phyloP scores from a whole-genome alignment of 1,140 invertebrate genomes.

The Platorchestia sp. region DNA sequence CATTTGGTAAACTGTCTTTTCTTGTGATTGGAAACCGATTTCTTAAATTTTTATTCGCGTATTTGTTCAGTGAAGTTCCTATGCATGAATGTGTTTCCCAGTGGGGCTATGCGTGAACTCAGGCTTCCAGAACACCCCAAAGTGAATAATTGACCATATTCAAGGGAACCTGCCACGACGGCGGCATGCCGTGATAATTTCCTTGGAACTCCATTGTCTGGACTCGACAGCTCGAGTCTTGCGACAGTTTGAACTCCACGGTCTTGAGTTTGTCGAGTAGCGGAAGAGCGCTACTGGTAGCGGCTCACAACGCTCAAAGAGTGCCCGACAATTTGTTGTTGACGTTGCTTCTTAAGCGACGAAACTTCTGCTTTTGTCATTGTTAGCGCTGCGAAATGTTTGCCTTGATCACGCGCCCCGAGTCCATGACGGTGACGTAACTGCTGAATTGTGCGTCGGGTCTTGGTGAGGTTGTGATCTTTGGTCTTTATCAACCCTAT shows the following conservation, averaged over 20 bases:
- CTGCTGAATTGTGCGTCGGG: background rate
- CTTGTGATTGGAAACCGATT: background rate
- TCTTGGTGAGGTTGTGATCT: background rate
- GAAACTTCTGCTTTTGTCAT: background rate
- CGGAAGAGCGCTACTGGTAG: background rate
- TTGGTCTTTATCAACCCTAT: background rate
- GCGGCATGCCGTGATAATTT: background rate
- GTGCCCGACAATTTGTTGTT: background rate
- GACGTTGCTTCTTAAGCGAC: background rate
- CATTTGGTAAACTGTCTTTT: no score
- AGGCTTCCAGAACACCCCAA: background rate
- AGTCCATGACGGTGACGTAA: background rate
- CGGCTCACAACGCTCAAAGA: background rate
- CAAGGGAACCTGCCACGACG: background rate
- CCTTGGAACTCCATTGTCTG: background rate
- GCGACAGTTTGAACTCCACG: background rate
- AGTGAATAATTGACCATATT: background rate
- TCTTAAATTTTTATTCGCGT: background rate
- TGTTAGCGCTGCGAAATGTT: background rate
- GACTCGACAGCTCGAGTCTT: background rate
- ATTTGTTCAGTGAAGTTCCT: background rate
- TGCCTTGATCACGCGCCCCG: background rate
- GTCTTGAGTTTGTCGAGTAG: background rate
- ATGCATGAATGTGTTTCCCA: background rate
- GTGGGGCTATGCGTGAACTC: background rate